Conservation (phyloP, 2,797 vertebrate species). For the Echeneis naucrates region DNA sequence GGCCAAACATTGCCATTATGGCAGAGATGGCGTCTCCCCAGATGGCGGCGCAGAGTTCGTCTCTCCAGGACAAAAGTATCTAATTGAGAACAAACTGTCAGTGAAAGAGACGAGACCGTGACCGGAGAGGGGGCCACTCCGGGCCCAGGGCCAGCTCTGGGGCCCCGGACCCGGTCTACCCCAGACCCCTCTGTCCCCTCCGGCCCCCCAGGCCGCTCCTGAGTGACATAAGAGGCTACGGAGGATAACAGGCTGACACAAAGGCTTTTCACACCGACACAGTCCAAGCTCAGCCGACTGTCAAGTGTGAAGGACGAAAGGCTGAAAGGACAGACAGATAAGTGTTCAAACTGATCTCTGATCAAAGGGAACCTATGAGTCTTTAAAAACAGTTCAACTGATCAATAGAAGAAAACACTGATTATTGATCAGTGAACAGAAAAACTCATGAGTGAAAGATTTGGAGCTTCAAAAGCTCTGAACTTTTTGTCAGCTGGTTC, state of each 20-base stretch:
- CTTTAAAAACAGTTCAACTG: neutral
- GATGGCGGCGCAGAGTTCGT: constrained; percentile 70
- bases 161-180: constrained; percentile 23
- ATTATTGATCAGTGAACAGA: too few species aligned
- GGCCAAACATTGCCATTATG: constrained; percentile 71
- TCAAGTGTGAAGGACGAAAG: constrained; percentile 64
- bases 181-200: constrained; percentile 28
- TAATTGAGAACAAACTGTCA: constrained; percentile 88
- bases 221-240: constrained; percentile 76
- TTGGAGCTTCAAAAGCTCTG: too few species aligned
- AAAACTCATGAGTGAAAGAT: too few species aligned
- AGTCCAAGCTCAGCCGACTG: constrained; percentile 71
- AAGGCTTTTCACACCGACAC: constrained; percentile 73
- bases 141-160: constrained; percentile 35
- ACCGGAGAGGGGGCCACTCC: constrained; percentile 64
- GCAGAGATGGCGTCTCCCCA: constrained; percentile 69
- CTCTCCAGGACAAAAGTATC: constrained; percentile 75
- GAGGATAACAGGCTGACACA: constrained; percentile 77
- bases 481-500: too few species aligned
- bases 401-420: too few species aligned
- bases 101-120: constrained; percentile 80
- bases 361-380: neutral
- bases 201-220: constrained; percentile 50
- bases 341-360: constrained; percentile 15
- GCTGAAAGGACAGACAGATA: constrained; percentile 53